Evolutionary conservation across 2,113 vertebrate genomes (phyloP), one percentile per base, ranked within the genome.

Genomic region (Myodes glareolus): DNA sequence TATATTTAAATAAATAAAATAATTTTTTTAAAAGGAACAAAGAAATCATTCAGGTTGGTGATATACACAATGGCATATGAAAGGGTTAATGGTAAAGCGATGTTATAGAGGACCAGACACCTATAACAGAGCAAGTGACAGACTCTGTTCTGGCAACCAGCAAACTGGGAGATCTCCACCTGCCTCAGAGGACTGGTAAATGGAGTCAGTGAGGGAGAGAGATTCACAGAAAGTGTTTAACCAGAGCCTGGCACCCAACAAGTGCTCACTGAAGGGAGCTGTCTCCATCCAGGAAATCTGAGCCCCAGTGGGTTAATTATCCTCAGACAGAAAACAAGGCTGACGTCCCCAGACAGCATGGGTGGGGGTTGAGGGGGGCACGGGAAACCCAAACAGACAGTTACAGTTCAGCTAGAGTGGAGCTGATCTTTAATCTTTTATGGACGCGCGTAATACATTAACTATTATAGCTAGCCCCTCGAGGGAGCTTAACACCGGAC

Each of bases 361-460:
- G 87, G 93, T 88, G 80, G 65, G 47, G 94, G 61, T 11, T 5
- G 31, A 33, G 97, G 16, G 17, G 33, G 63, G 93, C 72, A 96
- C 13, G 27, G 75, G 81, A 84, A 97, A 97, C 98, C 97, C 97
- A 98, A 97, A 98, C 92, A 98, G 94, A 97, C 96, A 95, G 98
- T 98, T 97, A 97, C 80, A 98, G 97, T 97, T 97, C 98, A 98
- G 97, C 94, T 95, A 95, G 95, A 95, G 55, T 92, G 92, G 67
- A 86, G 97, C 96, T 98, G 97, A 98, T 98, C 97, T 97, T 98
- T 98, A 98, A 98, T 97, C 97, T 98, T 98, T 98, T 96, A 97
- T 97, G 95, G 97, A 96, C 76, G 61, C 63, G 65, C 77, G 98
- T 98, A 98, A 98, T 95, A 97, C 73, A 98, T 98, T 98, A 98